Base-by-base conservation (phyloP, 2,797 vertebrate genomes). In the Chromis chromis region DNA sequence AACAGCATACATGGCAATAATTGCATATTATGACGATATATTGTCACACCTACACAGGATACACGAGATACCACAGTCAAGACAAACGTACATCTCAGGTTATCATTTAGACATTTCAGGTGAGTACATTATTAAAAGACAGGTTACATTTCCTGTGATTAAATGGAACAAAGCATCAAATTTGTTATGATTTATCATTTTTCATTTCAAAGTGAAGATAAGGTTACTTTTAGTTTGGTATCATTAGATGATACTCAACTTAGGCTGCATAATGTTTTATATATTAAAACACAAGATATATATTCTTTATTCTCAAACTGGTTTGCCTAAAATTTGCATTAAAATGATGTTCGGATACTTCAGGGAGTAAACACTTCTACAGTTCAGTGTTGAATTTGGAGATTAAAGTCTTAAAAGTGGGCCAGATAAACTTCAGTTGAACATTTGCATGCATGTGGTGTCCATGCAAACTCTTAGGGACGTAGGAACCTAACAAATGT, bases 1-100 rank as follows among this genome's bases (percentile, higher is more conserved):
- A 39, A 44, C 28, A 65, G 67, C 57, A 33, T 28, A 78, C 25
- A 71, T 28, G 65, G 44, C 60, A 52, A 59, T 64, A 69, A 33
- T 84, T 86, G 86, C 85, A 87, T 85, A 87, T 84, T 65, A 62
- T 46, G 33, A 80, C 13, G 13, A 50, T 54, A 66, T 24, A 67
- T 67, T 79, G 72, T 66, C 65, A 80, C 79, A 86, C 4, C 52
- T 22, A 77, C 64, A 82, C 67, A 56, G 31, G 25, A 78, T 1
- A 78, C 52, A 82, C 22, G 0, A 49, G 57, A 63, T 3, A 75
- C 44, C 53, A 50, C 57, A 54, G 75, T 50, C 50, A 33, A 52
- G 46, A 82, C 59, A 31, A 55, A 75, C 50, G 16, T 0, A 68
- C 60, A 66, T n/a, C 42, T 73, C 50, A 59, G 55, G 27, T 59